Evolutionary conservation across 2,797 vertebrate species (phyloP).

Genomic region (Sebastes trivittatus): DNA sequence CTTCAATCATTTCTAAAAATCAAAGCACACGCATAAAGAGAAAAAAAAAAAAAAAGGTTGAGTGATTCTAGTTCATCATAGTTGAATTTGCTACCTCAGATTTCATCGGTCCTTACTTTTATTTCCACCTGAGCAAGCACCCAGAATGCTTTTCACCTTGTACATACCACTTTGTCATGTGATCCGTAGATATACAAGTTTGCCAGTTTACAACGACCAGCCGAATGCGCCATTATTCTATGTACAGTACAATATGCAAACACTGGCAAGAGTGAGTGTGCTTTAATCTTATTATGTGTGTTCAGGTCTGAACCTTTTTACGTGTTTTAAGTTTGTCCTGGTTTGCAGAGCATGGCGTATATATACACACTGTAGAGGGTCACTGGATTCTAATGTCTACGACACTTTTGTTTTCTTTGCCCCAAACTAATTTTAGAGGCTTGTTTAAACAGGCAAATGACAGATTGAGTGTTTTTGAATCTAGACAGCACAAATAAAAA

Average conservation of each 20-base stretch:
- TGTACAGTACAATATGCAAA: constrained; percentile 82
- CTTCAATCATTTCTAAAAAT: constrained; percentile 22
- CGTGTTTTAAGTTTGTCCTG: constrained; percentile 38
- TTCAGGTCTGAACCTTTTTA: constrained; percentile 62
- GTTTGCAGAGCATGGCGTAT: constrained; percentile 43
- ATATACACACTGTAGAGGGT: constrained; percentile 12
- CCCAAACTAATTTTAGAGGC: constrained; percentile 9
- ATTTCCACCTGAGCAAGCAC: constrained; percentile 38
- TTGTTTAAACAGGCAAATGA: not conserved
- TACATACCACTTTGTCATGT: constrained; percentile 48
- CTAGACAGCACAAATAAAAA: constrained; percentile 14
- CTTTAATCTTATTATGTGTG: constrained; percentile 44
- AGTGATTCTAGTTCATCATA: constrained; percentile 40
- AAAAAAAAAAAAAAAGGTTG: not conserved
- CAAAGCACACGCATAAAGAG: not conserved
- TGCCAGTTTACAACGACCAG: constrained; percentile 74
- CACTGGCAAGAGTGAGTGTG: constrained; percentile 63
- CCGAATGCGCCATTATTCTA: constrained; percentile 71
- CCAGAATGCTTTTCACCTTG: constrained; percentile 64
- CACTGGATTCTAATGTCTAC: constrained; percentile 30
- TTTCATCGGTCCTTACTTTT: constrained; percentile 57
- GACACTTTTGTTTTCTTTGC: not conserved
- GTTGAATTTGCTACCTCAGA: constrained; percentile 81
- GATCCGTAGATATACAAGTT: constrained; percentile 52
- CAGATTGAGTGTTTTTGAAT: not conserved